Evolutionary conservation across 2,797 vertebrate species (phyloP).

Genomic region (Centroberyx gerrardi): DNA sequence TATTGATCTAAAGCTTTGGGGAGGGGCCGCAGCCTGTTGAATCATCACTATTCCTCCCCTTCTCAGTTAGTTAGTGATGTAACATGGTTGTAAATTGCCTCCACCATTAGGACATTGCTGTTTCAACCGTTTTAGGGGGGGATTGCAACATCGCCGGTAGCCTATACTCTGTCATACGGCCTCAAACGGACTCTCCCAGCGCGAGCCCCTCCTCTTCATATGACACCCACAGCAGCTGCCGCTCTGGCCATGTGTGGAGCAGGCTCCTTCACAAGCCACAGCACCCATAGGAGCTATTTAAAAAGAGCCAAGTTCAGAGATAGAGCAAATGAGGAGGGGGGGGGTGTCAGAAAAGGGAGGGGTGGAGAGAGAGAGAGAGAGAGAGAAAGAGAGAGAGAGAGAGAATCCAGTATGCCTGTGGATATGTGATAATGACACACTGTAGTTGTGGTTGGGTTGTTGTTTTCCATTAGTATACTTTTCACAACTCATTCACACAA

Average conservation of each 20-base stretch:
- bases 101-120: background rate
- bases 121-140: conserved; percentile 40
- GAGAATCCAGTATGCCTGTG: conserved; percentile 11
- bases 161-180: conserved; percentile 1
- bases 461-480: too few species aligned
- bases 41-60: too few species aligned
- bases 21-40: too few species aligned
- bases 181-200: conserved; percentile 19
- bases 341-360: background rate
- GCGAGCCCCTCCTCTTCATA: conserved; percentile 57
- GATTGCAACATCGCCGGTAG: conserved; percentile 59
- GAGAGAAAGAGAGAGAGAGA: background rate
- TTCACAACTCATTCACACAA: too few species aligned
- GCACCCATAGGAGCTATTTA: conserved; percentile 71
- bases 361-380: background rate
- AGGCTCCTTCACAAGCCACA: conserved; percentile 6
- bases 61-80: background rate
- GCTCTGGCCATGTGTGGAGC: conserved; percentile 67
- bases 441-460: background rate
- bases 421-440: background rate
- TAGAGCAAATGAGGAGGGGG: conserved; percentile 11
- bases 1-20: background rate
- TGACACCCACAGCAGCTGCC: conserved; percentile 82
- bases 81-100: background rate
- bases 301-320: conserved; percentile 55